Evolutionary conservation across 1,140 invertebrate species (phyloP).

Genomic region (Camponotus floridanus): DNA sequence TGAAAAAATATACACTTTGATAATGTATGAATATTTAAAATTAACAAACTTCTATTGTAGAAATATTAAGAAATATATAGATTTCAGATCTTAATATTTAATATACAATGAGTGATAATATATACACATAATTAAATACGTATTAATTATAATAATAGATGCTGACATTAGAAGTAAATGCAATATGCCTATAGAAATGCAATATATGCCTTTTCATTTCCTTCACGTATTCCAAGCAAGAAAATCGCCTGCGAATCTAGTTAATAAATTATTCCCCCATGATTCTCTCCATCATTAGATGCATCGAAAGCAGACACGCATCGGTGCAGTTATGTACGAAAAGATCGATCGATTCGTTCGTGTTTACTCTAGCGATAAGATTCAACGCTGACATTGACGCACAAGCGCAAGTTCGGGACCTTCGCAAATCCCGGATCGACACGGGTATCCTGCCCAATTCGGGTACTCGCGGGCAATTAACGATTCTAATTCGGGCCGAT

Average conservation of each 20-base stretch:
- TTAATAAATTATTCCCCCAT: slow-evolving; percentile 52
- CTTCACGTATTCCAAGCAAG: neutral
- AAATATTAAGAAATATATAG: neutral
- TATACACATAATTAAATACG: neutral
- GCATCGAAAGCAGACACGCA: slow-evolving; percentile 40
- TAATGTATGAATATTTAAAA: too few relatives aligned
- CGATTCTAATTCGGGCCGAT: slow-evolving; percentile 75
- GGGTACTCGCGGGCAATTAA: slow-evolving; percentile 69
- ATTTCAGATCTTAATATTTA: slow-evolving; percentile 25
- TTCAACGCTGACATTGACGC: slow-evolving; percentile 39
- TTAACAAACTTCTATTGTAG: too few relatives aligned
- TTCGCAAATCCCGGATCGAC: neutral
- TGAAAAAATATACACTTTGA: too few relatives aligned
- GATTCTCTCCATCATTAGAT: slow-evolving; percentile 35
- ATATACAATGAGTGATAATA: neutral
- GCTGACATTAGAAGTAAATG: neutral
- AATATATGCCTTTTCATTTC: slow-evolving; percentile 24
- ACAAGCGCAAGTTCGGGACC: slow-evolving; percentile 55
- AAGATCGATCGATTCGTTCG: slow-evolving; percentile 38
- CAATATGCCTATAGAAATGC: too few relatives aligned
- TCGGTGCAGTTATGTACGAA: slow-evolving; percentile 41
- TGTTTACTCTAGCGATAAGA: neutral
- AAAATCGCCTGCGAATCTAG: slow-evolving; percentile 41
- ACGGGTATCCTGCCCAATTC: slow-evolving; percentile 31
- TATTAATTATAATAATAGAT: slow-evolving; percentile 14